Conservation (phyloP, 2,113 vertebrate genomes). For the Parus major region DNA sequence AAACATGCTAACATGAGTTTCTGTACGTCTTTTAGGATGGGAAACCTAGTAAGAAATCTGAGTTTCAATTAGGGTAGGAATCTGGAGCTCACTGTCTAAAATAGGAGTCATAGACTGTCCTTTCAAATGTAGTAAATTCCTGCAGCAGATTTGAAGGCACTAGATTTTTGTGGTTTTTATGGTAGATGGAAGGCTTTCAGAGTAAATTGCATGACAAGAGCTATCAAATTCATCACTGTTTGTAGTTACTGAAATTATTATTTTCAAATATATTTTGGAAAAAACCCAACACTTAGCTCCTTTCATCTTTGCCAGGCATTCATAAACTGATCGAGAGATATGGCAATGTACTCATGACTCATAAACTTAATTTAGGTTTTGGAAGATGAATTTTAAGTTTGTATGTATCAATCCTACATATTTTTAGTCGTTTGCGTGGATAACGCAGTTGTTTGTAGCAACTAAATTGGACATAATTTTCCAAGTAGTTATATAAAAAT, state of each 20-base stretch:
- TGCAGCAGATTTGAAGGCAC: neutral
- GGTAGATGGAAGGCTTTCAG: neutral
- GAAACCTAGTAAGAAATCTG: neutral
- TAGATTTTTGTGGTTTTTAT: neutral
- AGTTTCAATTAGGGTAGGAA: neutral
- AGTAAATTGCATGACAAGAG: neutral
- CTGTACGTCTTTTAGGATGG: neutral
- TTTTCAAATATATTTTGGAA: neutral
- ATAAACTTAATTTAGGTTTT: neutral
- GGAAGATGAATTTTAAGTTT: neutral
- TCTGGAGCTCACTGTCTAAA: neutral
- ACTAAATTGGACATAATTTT: neutral
- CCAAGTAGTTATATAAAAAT: neutral
- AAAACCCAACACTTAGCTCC: accelerated
- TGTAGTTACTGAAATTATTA: neutral
- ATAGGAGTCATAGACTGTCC: neutral
- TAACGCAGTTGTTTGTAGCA: neutral
- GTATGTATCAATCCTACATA: neutral
- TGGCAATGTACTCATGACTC: neutral
- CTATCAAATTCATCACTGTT: neutral
- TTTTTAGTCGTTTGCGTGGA: neutral
- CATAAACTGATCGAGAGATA: neutral
- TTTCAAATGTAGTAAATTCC: neutral
- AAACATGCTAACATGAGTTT: neutral
- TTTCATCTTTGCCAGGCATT: neutral